Conservation (phyloP, 2,888 invertebrate genomes). For the Bhutanitis thaidina region DNA sequence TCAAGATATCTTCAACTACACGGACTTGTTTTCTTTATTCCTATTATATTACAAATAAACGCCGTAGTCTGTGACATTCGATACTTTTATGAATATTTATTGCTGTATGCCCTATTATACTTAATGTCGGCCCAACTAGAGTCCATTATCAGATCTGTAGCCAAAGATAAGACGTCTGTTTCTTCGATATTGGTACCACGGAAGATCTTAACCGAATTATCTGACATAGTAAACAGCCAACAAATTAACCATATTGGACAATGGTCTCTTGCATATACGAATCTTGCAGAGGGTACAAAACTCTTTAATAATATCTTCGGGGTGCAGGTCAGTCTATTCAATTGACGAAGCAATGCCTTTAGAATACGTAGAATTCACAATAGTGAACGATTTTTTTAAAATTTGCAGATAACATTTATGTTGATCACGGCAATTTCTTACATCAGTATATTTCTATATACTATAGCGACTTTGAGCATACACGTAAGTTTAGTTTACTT, state of each 20-base stretch:
- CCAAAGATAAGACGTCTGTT: neutral
- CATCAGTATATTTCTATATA: neutral
- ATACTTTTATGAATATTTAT: neutral
- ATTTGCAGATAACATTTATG: neutral
- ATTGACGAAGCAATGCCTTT: neutral
- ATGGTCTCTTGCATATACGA: constrained; percentile 1
- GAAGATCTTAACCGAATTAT: neutral
- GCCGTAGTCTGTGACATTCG: neutral
- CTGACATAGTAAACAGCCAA: neutral
- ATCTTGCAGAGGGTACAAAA: neutral
- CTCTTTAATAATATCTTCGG: constrained; percentile 5
- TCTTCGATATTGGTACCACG: neutral
- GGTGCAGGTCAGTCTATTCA: neutral
- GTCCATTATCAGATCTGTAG: neutral
- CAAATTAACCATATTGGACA: neutral
- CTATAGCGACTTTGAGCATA: neutral
- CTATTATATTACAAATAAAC: neutral
- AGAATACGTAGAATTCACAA: no score
- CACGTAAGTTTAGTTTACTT: neutral
- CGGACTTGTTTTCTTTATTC: neutral
- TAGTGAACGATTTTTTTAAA: neutral
- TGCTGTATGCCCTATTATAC: neutral
- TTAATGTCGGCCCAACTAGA: constrained; percentile 10
- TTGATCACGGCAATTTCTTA: neutral
- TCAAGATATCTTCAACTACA: neutral